Evolutionary conservation across 2,888 invertebrate species (phyloP), one percentile per base, ranked within the genome.

Genomic region (Rotaria sp.): DNA sequence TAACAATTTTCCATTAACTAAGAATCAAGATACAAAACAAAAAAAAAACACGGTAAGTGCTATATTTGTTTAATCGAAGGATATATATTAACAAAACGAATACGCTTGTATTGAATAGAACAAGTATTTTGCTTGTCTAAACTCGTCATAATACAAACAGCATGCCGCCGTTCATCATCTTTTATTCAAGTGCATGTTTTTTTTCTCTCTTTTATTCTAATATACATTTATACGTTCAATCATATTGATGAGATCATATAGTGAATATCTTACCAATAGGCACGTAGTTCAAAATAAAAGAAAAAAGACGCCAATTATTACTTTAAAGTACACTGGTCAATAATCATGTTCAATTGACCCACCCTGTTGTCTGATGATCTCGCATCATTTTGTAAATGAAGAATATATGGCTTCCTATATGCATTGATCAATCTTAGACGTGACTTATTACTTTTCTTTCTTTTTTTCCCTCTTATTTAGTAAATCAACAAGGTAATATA

Each of bases 101-200:
- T n/a, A 18, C 18, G 30, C 18, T 15, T 67, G 15, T 67, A 67
- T 67, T 59, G 59, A 67, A 18, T 67, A 35, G 35, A 13, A 67
- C 67, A 67, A 67, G 35, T 67, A 67, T 30, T 67, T 59, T 35
- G 18, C 67, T 67, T 67, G 67, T 67, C 67, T 30, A 67, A 67
- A 67, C 35, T 67, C 67, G 35, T 35, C 35, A 67, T 67, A 35
- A 67, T 67, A n/a, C 67, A 67, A 67, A 35, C 35, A 67, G 67
- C 35, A 35, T 35, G 67, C 15, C 35, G 67, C 67, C 35, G 67
- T 67, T 67, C 35, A 67, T 67, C 67, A 67, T 67, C 8, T 67
- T 67, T 18, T 35, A 67, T 13, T 35, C 35, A 35, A 67, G 67
- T 67, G 35, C n/a, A 35, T 67, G 15, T 30, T 67, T 67, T 67